A percentile compares a stretch with the other conserved stretches of the same genome.
These are phyloP conservation scores for Pterocles burchelli DNA, from an alignment of 2,113 vertebrate genomes.

Conservation along the genomic window DNA sequence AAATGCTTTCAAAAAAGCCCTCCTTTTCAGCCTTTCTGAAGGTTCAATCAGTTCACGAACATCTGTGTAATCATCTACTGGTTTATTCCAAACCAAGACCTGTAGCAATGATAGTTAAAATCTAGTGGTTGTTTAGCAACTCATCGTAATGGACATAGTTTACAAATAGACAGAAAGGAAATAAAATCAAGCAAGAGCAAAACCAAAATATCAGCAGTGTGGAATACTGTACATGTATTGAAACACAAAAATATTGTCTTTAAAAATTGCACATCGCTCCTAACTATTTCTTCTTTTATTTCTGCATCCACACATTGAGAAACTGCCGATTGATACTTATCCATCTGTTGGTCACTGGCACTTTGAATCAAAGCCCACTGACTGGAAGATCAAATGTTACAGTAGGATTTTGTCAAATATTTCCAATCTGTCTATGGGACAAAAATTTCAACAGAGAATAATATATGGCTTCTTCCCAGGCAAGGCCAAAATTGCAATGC, in stretches of 20 bases:
- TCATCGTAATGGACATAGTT: background rate
- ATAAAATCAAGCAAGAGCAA: background rate
- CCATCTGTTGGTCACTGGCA: background rate
- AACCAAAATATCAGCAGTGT: background rate
- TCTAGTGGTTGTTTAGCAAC: background rate
- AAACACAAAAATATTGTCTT: background rate
- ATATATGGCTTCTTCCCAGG: background rate
- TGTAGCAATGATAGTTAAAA: background rate
- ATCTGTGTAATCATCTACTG: background rate
- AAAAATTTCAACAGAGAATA: background rate
- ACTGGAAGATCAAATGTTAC: background rate
- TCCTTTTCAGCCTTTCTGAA: background rate
- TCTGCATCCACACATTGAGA: background rate
- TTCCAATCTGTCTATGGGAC: background rate
- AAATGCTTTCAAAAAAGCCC: background rate
- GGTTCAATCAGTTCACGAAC: background rate
- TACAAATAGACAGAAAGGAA: background rate
- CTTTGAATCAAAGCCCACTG: background rate
- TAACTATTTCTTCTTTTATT: background rate
- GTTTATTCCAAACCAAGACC: background rate
- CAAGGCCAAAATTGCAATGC: background rate
- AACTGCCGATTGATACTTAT: background rate
- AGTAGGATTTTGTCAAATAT: background rate
- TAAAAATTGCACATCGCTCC: background rate
- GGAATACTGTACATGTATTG: background rate